phyloP scores from a whole-genome alignment of 2,888 invertebrate species.

The Chrysodeixis includens region DNA sequence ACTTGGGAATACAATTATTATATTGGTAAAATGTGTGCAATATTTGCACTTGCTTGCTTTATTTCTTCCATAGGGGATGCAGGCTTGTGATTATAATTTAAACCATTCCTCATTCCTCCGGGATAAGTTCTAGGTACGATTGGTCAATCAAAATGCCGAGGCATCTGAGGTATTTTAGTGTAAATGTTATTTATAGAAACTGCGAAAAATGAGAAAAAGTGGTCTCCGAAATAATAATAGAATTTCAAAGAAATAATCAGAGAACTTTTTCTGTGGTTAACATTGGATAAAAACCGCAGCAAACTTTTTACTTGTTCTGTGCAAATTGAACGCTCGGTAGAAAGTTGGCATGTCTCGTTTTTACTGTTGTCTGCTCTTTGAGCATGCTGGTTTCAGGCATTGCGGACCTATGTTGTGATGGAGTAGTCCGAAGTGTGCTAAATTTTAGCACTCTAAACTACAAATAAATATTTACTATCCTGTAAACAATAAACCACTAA shows the following conservation, averaged over 20 bases:
- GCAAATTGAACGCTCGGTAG: background rate
- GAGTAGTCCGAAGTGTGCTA: background rate
- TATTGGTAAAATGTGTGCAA: background rate
- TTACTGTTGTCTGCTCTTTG: background rate
- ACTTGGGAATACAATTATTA: background rate
- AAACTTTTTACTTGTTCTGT: background rate
- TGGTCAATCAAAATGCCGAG: background rate
- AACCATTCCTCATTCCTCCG: background rate
- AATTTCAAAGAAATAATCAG: background rate
- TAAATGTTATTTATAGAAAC: background rate
- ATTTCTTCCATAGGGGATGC: background rate
- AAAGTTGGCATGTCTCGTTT: background rate
- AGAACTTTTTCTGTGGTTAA: background rate
- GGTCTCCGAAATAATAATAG: background rate
- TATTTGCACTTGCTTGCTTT: background rate
- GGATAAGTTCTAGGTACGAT: no score
- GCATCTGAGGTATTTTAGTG: background rate
- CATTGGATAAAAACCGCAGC: constrained; percentile 6
- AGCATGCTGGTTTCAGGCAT: background rate
- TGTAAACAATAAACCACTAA: background rate
- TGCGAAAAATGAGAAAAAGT: no score
- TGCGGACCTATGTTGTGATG: background rate
- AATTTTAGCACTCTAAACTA: background rate
- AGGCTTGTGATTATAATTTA: background rate
- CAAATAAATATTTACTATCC: background rate